Evolutionary conservation across 2,113 vertebrate genomes (phyloP).

Genomic region (Chaetodon auriga): DNA sequence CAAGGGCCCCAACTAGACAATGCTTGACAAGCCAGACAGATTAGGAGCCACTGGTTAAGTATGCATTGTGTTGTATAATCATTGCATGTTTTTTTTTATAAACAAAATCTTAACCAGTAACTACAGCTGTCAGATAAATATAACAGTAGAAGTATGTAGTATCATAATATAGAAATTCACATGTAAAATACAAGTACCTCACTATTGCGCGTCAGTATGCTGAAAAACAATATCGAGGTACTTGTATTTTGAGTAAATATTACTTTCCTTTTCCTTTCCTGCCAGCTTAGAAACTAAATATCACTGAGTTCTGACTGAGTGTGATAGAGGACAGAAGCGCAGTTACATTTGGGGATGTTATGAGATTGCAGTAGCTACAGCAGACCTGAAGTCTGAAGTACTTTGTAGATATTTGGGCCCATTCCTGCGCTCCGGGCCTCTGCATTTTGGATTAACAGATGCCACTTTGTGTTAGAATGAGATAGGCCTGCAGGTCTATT

Average conservation of each 20-base stretch:
- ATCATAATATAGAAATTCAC: not conserved
- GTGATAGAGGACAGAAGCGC: conserved; percentile 40
- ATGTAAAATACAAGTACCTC: not conserved
- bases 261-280: not conserved
- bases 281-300: conserved; percentile 13
- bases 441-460: conserved; percentile 73
- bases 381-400: conserved; percentile 40
- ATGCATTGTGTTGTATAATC: not conserved
- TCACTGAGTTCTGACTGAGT: conserved; percentile 29
- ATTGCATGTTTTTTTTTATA: not conserved
- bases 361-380: conserved; percentile 39
- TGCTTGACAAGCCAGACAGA: not conserved
- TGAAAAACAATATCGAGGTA: not conserved
- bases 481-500: conserved; percentile 68
- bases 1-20: not conserved
- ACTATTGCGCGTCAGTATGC: too few species aligned
- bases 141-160: too few species aligned
- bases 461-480: conserved; percentile 69
- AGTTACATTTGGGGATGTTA: conserved; percentile 36
- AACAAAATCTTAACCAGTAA: not conserved
- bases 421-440: conserved; percentile 37
- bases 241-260: conserved; percentile 6
- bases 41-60: not conserved
- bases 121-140: not conserved
- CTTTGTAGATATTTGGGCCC: conserved; percentile 50